These are phyloP conservation scores for Sebastes taczanowskii DNA, from an alignment of 2,797 vertebrate genomes.

Conservation along the genomic window DNA sequence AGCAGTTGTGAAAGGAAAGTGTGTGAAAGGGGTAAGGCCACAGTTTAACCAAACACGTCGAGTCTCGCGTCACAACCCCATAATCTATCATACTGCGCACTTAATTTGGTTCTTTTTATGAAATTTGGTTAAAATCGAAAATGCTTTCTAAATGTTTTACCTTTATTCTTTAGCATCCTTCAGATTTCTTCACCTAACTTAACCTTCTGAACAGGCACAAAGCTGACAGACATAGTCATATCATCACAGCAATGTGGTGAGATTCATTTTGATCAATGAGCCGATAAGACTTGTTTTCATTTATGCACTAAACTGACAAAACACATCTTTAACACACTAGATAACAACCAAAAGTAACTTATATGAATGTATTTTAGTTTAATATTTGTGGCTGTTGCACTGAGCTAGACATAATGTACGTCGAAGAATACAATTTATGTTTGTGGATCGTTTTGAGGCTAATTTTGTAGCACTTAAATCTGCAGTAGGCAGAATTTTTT, in stretches of 20 bases:
- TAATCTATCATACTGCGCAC: background rate
- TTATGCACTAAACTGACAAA: background rate
- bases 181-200: background rate
- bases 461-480: background rate
- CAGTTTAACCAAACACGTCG: background rate
- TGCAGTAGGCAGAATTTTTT: too few relatives aligned
- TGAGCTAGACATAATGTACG: background rate
- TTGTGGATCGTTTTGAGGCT: background rate
- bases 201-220: background rate
- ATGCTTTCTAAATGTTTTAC: background rate
- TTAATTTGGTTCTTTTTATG: background rate
- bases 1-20: conserved; percentile 14
- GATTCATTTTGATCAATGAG: background rate
- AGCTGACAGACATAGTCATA: background rate
- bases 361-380: background rate
- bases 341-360: background rate
- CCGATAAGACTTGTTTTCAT: background rate
- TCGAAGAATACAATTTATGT: background rate
- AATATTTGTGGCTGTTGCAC: background rate
- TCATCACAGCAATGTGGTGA: background rate
- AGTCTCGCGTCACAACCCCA: background rate
- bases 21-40: background rate
- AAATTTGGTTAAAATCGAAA: background rate
- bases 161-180: background rate
- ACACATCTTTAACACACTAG: background rate